phyloP scores from a whole-genome alignment of 2,113 vertebrate genomes.

The Psophia crepitans region DNA sequence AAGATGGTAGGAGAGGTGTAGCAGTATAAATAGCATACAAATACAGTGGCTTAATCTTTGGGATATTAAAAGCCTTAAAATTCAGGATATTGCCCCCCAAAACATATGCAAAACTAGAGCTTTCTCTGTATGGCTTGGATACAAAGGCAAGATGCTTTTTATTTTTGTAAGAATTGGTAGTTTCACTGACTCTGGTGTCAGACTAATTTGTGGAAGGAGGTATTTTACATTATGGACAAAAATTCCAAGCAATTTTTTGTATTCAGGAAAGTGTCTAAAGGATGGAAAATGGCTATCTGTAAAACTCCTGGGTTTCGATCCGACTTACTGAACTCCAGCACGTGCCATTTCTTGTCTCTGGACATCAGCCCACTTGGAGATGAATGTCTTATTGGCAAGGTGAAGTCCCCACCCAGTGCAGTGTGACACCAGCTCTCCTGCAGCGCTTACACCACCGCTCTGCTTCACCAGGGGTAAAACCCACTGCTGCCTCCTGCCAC shows the following conservation, averaged over 20 bases:
- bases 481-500: neutral
- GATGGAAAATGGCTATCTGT: neutral
- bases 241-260: neutral
- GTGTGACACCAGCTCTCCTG: neutral
- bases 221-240: neutral
- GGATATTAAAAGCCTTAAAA: neutral
- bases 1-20: neutral
- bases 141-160: neutral
- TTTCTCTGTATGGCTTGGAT: neutral
- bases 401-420: neutral
- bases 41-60: neutral
- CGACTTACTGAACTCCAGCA: neutral
- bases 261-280: neutral
- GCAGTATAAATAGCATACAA: neutral
- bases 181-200: neutral
- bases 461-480: neutral
- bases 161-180: no score
- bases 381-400: no score
- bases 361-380: neutral
- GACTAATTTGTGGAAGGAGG: neutral
- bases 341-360: neutral
- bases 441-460: fast-evolving
- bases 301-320: no score
- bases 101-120: neutral
- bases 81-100: neutral